phyloP scores from a whole-genome alignment of 2,113 vertebrate species.

The Barnardius zonarius region DNA sequence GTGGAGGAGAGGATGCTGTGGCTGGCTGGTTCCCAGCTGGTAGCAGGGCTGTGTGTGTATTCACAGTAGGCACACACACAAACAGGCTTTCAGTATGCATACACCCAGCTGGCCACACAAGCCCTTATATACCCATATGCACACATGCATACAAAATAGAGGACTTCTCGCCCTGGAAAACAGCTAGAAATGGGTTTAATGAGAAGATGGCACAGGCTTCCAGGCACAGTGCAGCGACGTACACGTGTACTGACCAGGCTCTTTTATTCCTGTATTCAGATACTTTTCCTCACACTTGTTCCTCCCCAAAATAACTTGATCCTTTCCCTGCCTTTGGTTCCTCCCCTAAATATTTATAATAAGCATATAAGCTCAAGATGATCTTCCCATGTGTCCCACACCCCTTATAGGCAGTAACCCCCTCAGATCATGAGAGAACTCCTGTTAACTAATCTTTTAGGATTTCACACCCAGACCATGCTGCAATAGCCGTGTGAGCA shows the following conservation, averaged over 20 bases:
- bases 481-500: neutral
- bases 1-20: neutral
- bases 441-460: neutral
- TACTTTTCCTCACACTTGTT: neutral
- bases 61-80: neutral
- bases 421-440: neutral
- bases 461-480: neutral
- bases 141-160: neutral
- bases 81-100: neutral
- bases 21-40: neutral
- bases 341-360: neutral
- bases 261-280: neutral
- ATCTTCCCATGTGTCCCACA: neutral
- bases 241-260: neutral
- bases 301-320: neutral
- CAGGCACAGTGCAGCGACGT: neutral
- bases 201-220: neutral
- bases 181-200: neutral
- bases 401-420: neutral
- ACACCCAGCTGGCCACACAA: too few relatives aligned
- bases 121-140: rapidly evolving
- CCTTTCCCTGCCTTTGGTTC: neutral
- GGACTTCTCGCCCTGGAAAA: neutral
- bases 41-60: neutral
- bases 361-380: neutral